Conservation (phyloP, 2,113 vertebrate genomes). For the Ictalurus punctatus region DNA sequence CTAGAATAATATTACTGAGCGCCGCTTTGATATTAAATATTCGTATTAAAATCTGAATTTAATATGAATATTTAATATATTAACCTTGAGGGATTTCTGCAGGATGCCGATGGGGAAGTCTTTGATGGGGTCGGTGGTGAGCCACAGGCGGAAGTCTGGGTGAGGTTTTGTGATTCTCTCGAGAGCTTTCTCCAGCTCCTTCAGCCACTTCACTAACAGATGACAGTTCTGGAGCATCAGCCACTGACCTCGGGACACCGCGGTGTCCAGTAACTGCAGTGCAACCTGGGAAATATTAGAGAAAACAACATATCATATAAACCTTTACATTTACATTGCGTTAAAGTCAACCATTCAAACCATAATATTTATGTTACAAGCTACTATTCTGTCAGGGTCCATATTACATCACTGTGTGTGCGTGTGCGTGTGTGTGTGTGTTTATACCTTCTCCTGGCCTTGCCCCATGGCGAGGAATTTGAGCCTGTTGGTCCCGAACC, state of each 20-base stretch:
- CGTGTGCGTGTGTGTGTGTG: conserved; percentile 30
- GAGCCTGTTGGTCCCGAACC: conserved; percentile 83
- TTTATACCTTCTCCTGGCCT: conserved; percentile 89
- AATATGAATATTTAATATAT: too few species aligned
- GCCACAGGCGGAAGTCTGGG: conserved; percentile 90
- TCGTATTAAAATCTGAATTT: too few species aligned
- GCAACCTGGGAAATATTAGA: conserved; percentile 76
- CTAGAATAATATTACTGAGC: neutral
- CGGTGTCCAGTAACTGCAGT: conserved; percentile 83
- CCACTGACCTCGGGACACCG: conserved; percentile 83
- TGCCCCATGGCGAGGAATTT: conserved; percentile 97
- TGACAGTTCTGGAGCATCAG: conserved; percentile 97
- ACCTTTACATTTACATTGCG: neutral
- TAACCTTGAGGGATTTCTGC: conserved; percentile 89
- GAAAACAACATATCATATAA: neutral
- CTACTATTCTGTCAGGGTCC: neutral
- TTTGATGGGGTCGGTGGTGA: conserved; percentile 89
- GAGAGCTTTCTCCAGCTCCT: conserved; percentile 87
- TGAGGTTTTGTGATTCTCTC: conserved; percentile 85
- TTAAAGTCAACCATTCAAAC: neutral
- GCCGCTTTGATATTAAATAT: neutral
- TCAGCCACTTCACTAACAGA: conserved; percentile 89
- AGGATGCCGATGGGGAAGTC: conserved; percentile 92
- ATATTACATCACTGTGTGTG: neutral
- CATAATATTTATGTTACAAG: neutral